Percentiles rank a stretch among this genome's conserved stretches.
These are phyloP conservation scores for Drosophila sucinea DNA, from an alignment of 1,140 invertebrate genomes.

Conservation along the genomic window DNA sequence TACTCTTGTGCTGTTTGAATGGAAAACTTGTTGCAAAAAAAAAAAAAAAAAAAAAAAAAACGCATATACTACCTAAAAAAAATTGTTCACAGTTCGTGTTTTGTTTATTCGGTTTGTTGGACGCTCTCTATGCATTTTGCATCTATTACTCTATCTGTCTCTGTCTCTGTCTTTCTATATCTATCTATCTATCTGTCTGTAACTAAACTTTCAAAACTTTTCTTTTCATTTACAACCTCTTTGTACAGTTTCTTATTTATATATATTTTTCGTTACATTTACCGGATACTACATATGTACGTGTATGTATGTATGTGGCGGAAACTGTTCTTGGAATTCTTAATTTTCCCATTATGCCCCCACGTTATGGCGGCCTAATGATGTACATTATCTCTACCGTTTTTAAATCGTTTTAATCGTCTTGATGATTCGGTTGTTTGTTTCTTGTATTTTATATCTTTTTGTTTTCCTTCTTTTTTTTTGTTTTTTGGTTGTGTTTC, in stretches of 20 bases:
- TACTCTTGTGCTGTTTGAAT: slow-evolving; percentile 62
- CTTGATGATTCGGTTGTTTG: background rate
- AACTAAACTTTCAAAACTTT: slow-evolving; percentile 43
- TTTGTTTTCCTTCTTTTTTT: background rate
- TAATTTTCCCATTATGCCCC: background rate
- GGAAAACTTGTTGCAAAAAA: slow-evolving; percentile 56
- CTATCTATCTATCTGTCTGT: slow-evolving; percentile 33
- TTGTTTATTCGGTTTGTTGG: slow-evolving; percentile 20
- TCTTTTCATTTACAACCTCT: slow-evolving; percentile 46
- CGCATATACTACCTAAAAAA: slow-evolving; percentile 19
- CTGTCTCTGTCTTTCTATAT: slow-evolving; percentile 32
- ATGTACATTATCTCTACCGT: slow-evolving; percentile 18
- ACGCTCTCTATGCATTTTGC: slow-evolving; percentile 28
- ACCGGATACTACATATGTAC: background rate
- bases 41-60: background rate
- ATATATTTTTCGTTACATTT: slow-evolving; percentile 19
- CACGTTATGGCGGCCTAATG: background rate
- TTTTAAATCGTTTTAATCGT: slow-evolving; percentile 8
- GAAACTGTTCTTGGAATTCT: background rate
- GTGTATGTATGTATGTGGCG: background rate
- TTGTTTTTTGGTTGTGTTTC: slow-evolving; percentile 10
- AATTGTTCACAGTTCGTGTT: slow-evolving; percentile 4
- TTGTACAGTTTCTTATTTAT: slow-evolving; percentile 45
- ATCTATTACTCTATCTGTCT: slow-evolving; percentile 34
- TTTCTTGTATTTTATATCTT: slow-evolving; percentile 2